Conservation (phyloP, 2,888 invertebrate genomes). For the Leptarthrus brevirostris region DNA sequence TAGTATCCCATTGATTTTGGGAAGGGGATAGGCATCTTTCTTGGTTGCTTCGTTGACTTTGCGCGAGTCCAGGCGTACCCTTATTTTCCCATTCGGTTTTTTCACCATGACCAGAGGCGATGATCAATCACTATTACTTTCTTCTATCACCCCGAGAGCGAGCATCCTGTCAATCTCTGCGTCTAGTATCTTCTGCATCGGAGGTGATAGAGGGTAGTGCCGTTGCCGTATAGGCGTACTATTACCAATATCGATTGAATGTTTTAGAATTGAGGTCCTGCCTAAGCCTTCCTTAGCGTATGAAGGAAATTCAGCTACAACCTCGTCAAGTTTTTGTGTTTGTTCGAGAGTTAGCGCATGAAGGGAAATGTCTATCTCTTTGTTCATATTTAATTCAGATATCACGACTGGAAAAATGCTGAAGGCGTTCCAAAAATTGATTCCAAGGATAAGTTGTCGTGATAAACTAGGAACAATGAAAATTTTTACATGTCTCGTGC, state of each 20-base stretch:
- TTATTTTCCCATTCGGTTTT: slow-evolving; percentile 56
- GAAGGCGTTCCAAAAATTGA: no score
- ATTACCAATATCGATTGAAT: background rate
- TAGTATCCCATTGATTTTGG: slow-evolving; percentile 56
- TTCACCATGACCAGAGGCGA: slow-evolving; percentile 58
- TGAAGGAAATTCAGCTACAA: background rate
- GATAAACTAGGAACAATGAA: no score
- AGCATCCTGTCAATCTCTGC: slow-evolving; percentile 59
- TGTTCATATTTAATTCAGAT: no score
- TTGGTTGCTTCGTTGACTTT: slow-evolving; percentile 58
- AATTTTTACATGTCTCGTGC: no score
- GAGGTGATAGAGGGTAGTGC: background rate
- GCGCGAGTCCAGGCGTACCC: slow-evolving; percentile 59
- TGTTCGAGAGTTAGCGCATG: background rate
- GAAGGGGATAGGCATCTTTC: slow-evolving; percentile 57
- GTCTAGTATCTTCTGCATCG: slow-evolving; percentile 36
- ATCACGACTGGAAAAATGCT: no score
- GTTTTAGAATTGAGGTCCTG: background rate
- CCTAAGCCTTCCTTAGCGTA: background rate
- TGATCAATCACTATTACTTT: slow-evolving; percentile 58
- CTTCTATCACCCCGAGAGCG: slow-evolving; percentile 57
- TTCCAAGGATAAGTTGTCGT: no score
- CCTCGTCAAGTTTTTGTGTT: background rate
- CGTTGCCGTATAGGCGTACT: background rate
- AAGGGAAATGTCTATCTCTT: background rate